Conservation (phyloP, 2,797 vertebrate species). For the Helicolenus hilgendorfi region DNA sequence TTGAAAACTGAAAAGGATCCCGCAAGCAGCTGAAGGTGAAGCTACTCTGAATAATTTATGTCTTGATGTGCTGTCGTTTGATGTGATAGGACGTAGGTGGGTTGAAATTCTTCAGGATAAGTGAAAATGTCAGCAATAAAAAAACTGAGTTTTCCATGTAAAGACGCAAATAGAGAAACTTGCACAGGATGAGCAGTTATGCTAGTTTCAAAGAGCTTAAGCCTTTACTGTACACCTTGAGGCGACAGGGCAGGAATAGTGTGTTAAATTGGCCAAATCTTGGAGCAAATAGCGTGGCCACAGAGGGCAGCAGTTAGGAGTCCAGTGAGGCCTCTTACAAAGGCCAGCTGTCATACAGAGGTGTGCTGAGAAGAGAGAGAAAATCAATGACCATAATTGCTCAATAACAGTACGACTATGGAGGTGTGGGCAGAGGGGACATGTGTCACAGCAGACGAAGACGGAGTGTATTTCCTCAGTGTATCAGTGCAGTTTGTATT, state of each 20-base stretch:
- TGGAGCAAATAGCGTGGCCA: constrained; percentile 49
- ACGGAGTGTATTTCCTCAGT: not conserved
- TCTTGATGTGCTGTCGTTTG: constrained; percentile 36
- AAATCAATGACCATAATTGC: constrained; percentile 86
- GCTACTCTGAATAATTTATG: constrained; percentile 38
- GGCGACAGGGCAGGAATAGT: constrained; percentile 34
- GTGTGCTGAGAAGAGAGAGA: constrained; percentile 60
- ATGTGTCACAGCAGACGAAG: constrained; percentile 34
- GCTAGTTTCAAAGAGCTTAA: constrained; percentile 17
- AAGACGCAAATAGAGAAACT: not conserved
- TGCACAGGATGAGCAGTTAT: not conserved
- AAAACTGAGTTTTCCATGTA: not conserved
- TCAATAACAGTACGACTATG: constrained; percentile 67
- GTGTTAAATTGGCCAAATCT: constrained; percentile 71
- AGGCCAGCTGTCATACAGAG: constrained; percentile 79
- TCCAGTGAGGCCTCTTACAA: constrained; percentile 70
- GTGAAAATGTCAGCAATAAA: constrained; percentile 20
- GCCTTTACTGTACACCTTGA: constrained; percentile 20
- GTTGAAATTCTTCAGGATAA: constrained; percentile 2
- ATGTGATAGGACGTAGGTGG: constrained; percentile 24
- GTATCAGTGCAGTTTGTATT: constrained; percentile 1
- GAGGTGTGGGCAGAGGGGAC: constrained; percentile 39
- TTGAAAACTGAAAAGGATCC: constrained; percentile 53
- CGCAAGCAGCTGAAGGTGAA: constrained; percentile 53
- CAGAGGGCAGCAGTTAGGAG: constrained; percentile 69